Evolutionary conservation across 2,797 vertebrate genomes (phyloP).

Genomic region (Microctenopoma stevenorrisi): DNA sequence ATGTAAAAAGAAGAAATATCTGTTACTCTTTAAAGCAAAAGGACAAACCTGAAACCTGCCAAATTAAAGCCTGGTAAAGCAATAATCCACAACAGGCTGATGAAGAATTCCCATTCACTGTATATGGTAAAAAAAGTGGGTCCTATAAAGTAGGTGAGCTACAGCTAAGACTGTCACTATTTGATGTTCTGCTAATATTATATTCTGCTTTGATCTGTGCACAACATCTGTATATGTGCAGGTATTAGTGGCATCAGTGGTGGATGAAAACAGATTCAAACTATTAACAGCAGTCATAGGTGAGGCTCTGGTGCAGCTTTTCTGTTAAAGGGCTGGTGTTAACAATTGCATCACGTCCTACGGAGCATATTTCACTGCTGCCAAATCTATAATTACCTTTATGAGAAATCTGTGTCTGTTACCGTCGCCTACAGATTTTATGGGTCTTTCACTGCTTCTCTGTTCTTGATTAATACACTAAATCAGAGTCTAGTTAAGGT

Average conservation of each 20-base stretch:
- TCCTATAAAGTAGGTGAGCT: neutral
- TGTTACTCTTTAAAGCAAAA: too few relatives aligned
- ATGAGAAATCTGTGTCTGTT: constrained; percentile 55
- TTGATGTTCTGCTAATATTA: constrained; percentile 34
- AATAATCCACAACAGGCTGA: constrained; percentile 7
- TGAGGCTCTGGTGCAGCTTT: constrained; percentile 15
- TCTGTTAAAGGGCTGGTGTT: constrained; percentile 28
- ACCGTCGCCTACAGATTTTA: constrained; percentile 55
- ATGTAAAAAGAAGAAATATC: too few relatives aligned
- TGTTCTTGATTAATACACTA: constrained; percentile 56
- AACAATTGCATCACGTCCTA: constrained; percentile 51
- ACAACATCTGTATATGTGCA: constrained; percentile 21
- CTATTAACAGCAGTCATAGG: constrained; percentile 6
- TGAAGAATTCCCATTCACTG: constrained; percentile 4
- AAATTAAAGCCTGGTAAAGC: too few relatives aligned
- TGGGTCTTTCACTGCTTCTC: constrained; percentile 49
- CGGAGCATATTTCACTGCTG: constrained; percentile 59
- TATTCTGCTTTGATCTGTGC: constrained; percentile 7
- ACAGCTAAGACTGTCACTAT: neutral
- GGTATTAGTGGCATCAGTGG: constrained; percentile 27
- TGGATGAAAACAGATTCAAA: constrained; percentile 40
- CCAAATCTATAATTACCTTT: constrained; percentile 66
- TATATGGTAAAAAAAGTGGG: neutral
- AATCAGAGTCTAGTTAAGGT: constrained; percentile 59
- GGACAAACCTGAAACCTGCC: too few relatives aligned